A percentile compares a stretch with the other conserved stretches of the same genome.
Conservation (phyloP, 2,113 vertebrate genomes). For the Mobula hypostoma region DNA sequence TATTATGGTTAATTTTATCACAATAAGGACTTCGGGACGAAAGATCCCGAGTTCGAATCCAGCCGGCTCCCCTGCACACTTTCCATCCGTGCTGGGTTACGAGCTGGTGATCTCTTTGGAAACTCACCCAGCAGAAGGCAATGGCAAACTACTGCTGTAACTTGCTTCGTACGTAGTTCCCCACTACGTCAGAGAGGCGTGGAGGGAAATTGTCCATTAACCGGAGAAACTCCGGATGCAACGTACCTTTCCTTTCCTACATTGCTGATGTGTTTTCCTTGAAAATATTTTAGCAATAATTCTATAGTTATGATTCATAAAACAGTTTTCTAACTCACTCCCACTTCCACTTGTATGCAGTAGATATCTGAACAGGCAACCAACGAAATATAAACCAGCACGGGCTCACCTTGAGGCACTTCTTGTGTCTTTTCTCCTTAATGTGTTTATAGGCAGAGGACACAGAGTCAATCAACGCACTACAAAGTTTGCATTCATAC, state of each 20-base stretch:
- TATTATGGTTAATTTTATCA: neutral
- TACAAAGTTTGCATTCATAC: conserved; percentile 76
- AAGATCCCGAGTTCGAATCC: no score
- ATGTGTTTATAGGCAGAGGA: conserved; percentile 75
- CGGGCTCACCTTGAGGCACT: conserved; percentile 66
- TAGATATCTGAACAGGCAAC: neutral
- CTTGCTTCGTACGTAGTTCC: no score
- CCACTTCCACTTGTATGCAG: neutral
- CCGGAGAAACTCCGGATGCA: no score
- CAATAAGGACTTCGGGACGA: neutral
- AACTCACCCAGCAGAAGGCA: no score
- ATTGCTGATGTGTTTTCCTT: neutral
- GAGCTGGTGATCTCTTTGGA: no score
- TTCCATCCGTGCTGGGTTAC: no score
- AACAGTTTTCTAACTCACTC: neutral
- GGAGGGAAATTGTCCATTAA: no score
- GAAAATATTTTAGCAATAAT: neutral
- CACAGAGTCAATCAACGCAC: conserved; percentile 72
- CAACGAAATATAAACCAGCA: neutral
- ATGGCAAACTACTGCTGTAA: no score
- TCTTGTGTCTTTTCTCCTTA: conserved; percentile 84
- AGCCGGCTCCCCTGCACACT: no score
- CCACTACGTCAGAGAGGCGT: no score
- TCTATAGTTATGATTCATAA: neutral
- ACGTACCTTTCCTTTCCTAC: no score